Evolutionary conservation across 1,140 invertebrate species (phyloP), one percentile per base, ranked within the genome.

Genomic region (Patella vulgata): DNA sequence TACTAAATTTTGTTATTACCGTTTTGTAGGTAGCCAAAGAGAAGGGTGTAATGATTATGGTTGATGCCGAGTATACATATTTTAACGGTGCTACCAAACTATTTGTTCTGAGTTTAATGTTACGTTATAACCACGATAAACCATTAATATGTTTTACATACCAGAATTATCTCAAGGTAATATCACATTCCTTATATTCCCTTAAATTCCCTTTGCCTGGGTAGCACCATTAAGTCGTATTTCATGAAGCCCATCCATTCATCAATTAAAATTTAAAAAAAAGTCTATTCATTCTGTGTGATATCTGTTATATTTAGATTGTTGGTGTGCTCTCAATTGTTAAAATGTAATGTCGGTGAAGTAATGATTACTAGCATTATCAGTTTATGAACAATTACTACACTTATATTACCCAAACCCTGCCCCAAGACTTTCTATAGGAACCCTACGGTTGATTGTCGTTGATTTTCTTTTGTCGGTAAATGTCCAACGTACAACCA

Each of bases 121-220:
- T 95, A 70, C 95, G 95, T 85, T 98, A 94, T 40, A 82, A 82
- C 58, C 70, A 75, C 76, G 79, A 86, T 64, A 76, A 71, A 86
- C 93, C 95, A 53, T 91, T 97, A 71, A 93, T 99, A 54, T 98
- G 98, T 87, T 99, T 99, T 86, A 99, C 97, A 30, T 99, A 99
- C 87, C 97, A 99, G 85, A 97, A 96, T 77, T 99, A 99, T 85
- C 87, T 99, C 73, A 93, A 94, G 73, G 85, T 85, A 63, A n/a
- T n/a, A n/a, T n/a, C n/a, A n/a, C n/a, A n/a, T n/a, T n/a, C n/a
- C n/a, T n/a, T n/a, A n/a, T n/a, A n/a, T n/a, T n/a, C n/a, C n/a
- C n/a, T n/a, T n/a, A n/a, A n/a, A n/a, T n/a, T n/a, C n/a, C n/a
- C n/a, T n/a, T n/a, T n/a, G n/a, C n/a, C n/a, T n/a, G n/a, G n/a